Base-by-base conservation (phyloP, 2,888 invertebrate species). In the Cantharis rufa region DNA sequence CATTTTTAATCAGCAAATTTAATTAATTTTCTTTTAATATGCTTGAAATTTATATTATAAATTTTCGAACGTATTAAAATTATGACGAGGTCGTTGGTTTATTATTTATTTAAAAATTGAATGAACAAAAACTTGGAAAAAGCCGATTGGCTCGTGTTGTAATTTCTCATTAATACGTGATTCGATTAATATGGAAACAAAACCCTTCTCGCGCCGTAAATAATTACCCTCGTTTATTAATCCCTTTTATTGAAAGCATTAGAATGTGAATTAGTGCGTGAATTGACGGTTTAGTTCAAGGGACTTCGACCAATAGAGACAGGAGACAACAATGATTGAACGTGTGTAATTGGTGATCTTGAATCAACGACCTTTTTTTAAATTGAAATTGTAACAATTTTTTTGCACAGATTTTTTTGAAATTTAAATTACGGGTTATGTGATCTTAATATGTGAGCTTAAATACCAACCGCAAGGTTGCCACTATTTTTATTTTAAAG, bases 221-320 rank as follows among this genome's bases (percentile, higher is more conserved):
- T 72, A 32, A 62, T 72, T 72, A 72, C 63, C 73, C 48, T 48
- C n/a, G 13, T 48, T 48, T 48, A 72, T 75, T 78, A 75, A 77
- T 76, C 72, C 74, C 75, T 75, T 75, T 76, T 71, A 69, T 77
- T 71, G 70, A 74, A 75, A 71, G 62, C 78, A 72, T 77, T 77
- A 75, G 74, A 61, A 79, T 81, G 83, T 80, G 82, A 84, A 84
- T 83, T 84, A 82, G 84, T 82, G 83, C 84, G 76, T 84, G 82
- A 85, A 84, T 80, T 81, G 82, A 80, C 82, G 80, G 82, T 82
- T 82, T 80, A 79, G 80, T 82, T 80, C 76, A 79, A 82, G 80
- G 81, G 81, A 75, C 80, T 79, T 15, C 16, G 32, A 68, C 62
- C 21, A 64, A 69, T 10, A 62, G 62, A 62, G 69, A 69, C 73